phyloP scores from a whole-genome alignment of 2,113 vertebrate genomes.

The Diadophis punctatus region DNA sequence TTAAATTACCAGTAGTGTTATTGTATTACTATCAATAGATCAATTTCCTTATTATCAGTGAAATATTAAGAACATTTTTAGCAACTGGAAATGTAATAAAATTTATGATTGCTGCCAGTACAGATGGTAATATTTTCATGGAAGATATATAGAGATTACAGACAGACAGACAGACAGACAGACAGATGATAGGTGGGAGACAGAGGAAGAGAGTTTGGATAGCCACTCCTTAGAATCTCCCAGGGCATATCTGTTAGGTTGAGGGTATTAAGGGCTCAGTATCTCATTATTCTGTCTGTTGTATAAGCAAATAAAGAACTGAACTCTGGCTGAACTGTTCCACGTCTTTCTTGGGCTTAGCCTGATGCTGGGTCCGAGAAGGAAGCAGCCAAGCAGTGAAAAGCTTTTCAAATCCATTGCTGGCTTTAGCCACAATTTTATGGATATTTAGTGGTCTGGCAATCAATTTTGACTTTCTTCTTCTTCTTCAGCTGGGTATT shows the following conservation, averaged over 20 bases:
- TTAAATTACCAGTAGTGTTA: neutral
- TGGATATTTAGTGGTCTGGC: neutral
- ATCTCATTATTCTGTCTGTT: too few relatives aligned
- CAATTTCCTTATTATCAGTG: neutral
- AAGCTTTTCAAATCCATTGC: neutral
- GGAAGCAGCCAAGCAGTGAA: neutral
- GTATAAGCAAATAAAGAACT: neutral
- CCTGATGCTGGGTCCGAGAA: neutral
- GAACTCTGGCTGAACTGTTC: neutral
- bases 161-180: neutral
- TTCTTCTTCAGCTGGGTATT: neutral
- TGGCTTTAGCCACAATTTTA: neutral
- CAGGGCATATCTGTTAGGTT: too few relatives aligned
- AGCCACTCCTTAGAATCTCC: too few relatives aligned
- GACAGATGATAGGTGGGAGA: too few relatives aligned
- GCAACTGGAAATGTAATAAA: constrained; percentile 17
- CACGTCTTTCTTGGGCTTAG: neutral
- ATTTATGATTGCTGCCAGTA: rapidly evolving
- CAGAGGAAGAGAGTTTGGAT: too few relatives aligned
- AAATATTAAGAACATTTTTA: neutral
- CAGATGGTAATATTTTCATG: neutral
- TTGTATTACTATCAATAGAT: constrained; percentile 11
- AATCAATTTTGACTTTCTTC: neutral
- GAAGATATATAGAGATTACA: neutral
- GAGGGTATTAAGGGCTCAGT: too few relatives aligned